Evolutionary conservation across 2,888 invertebrate species (phyloP).

Genomic region (Lucinisca nassula): DNA sequence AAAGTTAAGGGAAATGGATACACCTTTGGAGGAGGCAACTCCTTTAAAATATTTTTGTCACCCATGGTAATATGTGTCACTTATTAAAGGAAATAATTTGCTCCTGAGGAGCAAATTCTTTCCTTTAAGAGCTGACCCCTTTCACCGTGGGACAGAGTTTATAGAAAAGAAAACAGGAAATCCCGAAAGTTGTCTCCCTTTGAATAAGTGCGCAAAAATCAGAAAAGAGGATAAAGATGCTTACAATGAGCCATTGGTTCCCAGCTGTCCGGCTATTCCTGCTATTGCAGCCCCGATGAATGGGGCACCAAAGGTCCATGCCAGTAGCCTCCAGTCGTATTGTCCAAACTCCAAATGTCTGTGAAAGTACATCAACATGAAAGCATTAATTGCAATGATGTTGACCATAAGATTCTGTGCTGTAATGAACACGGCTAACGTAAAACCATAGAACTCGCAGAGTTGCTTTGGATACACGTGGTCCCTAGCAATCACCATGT

Average conservation of each 20-base stretch:
- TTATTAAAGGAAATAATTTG: too few relatives aligned
- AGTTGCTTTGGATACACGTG: conserved; percentile 66
- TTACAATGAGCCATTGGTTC: conserved; percentile 72
- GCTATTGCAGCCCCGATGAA: conserved; percentile 66
- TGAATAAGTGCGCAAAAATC: too few relatives aligned
- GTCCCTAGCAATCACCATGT: conserved; percentile 65
- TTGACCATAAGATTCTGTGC: conserved; percentile 74
- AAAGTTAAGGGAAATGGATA: too few relatives aligned
- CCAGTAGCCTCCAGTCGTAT: conserved; percentile 64
- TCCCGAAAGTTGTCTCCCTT: too few relatives aligned
- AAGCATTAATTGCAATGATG: conserved; percentile 69
- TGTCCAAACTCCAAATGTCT: conserved; percentile 65
- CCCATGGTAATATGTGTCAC: too few relatives aligned
- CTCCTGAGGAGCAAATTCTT: too few relatives aligned
- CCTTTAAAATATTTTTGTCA: too few relatives aligned
- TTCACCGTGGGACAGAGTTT: too few relatives aligned
- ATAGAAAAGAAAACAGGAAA: too few relatives aligned
- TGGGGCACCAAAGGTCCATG: conserved; percentile 68
- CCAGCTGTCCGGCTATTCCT: conserved; percentile 60
- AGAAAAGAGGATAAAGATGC: too few relatives aligned
- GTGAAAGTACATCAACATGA: conserved; percentile 68
- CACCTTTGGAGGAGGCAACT: too few relatives aligned
- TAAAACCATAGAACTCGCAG: conserved; percentile 72
- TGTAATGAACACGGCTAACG: conserved; percentile 66
- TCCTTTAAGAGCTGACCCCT: too few relatives aligned